Percentiles rank a stretch among this genome's conserved stretches.
Evolutionary conservation across 2,113 vertebrate genomes (phyloP).

Genomic region (Steatornis caripensis): DNA sequence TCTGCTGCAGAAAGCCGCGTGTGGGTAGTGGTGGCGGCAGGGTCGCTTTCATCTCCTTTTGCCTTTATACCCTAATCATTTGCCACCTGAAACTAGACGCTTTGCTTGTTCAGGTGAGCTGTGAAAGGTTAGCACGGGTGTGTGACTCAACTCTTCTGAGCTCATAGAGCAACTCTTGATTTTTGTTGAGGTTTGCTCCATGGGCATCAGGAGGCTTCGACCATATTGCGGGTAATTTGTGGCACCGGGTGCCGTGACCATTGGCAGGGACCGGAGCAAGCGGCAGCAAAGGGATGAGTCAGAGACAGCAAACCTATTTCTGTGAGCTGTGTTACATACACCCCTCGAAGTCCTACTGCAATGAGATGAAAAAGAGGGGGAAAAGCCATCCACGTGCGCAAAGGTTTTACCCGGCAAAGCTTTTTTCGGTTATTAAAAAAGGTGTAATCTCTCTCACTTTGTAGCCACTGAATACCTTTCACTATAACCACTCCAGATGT

Average conservation of each 20-base stretch:
- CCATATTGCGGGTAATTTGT: neutral
- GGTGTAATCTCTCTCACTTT: neutral
- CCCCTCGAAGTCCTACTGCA: neutral
- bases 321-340: neutral
- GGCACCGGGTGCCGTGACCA: neutral
- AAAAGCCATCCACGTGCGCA: neutral
- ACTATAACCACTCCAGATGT: slow-evolving; percentile 18
- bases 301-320: neutral
- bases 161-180: neutral
- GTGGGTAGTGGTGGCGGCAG: neutral
- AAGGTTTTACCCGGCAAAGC: neutral
- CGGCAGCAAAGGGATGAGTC: neutral
- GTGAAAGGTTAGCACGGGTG: neutral
- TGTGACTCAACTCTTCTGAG: neutral
- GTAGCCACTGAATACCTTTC: slow-evolving; percentile 34
- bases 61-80: slow-evolving; percentile 1
- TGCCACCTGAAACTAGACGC: neutral
- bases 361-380: neutral
- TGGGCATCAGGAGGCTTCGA: neutral
- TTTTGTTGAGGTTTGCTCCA: neutral
- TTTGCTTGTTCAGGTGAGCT: neutral
- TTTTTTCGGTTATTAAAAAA: neutral
- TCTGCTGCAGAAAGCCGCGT: slow-evolving; percentile 16
- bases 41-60: slow-evolving; percentile 45
- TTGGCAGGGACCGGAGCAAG: neutral